These are phyloP conservation scores for Drosophila lini DNA, from an alignment of 1,140 invertebrate species.

Conservation along the genomic window DNA sequence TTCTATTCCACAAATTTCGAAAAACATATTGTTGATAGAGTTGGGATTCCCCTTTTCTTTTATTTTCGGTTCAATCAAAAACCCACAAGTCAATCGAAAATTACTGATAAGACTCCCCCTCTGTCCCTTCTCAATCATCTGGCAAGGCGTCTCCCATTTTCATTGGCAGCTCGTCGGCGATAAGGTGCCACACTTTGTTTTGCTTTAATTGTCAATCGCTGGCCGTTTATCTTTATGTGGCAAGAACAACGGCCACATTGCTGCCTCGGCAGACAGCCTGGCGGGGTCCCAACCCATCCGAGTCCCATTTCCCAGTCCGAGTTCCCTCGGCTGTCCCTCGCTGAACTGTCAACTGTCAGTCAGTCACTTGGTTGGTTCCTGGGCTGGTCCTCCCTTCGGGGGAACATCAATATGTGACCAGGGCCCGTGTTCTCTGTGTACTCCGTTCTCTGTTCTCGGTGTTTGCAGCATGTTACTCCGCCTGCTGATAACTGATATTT, in stretches of 20 bases:
- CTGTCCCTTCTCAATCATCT: constrained; percentile 39
- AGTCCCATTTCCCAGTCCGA: constrained; percentile 12
- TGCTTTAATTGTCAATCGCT: constrained; percentile 77
- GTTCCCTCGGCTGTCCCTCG: constrained; percentile 50
- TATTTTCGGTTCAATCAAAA: constrained; percentile 3
- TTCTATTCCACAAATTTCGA: background rate
- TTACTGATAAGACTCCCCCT: constrained; percentile 39
- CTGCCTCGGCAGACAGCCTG: constrained; percentile 66
- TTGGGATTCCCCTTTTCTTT: background rate
- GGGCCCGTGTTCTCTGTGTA: constrained; percentile 3
- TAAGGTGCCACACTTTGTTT: constrained; percentile 70
- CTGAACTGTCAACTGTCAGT: constrained; percentile 80
- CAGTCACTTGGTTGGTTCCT: constrained; percentile 53
- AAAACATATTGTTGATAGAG: background rate
- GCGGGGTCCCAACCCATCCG: constrained; percentile 31
- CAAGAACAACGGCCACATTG: constrained; percentile 39
- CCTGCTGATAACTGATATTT: constrained; percentile 81
- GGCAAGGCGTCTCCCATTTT: constrained; percentile 20
- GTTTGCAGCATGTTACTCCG: constrained; percentile 72
- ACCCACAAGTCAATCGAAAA: constrained; percentile 22
- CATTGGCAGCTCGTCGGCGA: constrained; percentile 51
- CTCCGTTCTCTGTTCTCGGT: constrained; percentile 23
- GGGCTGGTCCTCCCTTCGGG: constrained; percentile 31
- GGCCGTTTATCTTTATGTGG: constrained; percentile 66
- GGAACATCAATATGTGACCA: constrained; percentile 68